Percentiles rank a stretch among this genome's conserved stretches.
phyloP scores from a whole-genome alignment of 2,888 invertebrate genomes.

The Sinodicranocentrus sp. region DNA sequence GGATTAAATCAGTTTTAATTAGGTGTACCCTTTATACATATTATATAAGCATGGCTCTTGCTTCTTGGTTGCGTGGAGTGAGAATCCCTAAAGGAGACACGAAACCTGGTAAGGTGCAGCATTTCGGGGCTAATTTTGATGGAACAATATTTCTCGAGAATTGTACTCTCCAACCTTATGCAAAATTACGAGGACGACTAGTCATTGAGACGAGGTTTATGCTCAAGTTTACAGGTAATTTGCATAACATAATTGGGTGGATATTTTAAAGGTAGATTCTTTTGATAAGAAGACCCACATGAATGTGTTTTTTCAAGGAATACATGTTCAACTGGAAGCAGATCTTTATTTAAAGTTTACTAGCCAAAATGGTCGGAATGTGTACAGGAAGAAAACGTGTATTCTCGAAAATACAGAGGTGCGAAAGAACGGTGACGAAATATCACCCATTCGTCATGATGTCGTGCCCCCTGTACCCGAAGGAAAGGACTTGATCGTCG shows the following conservation, averaged over 20 bases:
- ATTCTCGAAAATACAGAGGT: slow-evolving; percentile 56
- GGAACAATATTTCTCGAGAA: slow-evolving; percentile 8
- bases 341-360: slow-evolving; percentile 52
- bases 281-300: not conserved
- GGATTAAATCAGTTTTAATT: too few relatives aligned
- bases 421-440: slow-evolving; percentile 48
- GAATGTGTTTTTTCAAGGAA: slow-evolving; percentile 27
- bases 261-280: too few relatives aligned
- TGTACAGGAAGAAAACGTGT: slow-evolving; percentile 55
- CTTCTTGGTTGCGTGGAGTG: slow-evolving; percentile 51
- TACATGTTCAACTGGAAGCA: slow-evolving; percentile 59
- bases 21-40: too few relatives aligned
- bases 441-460: slow-evolving; percentile 55
- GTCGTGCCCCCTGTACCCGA: slow-evolving; percentile 37
- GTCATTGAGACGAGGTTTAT: slow-evolving; percentile 47
- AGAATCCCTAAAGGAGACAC: slow-evolving; percentile 56
- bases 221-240: slow-evolving; percentile 50
- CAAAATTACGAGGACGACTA: slow-evolving; percentile 31
- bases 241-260: too few relatives aligned
- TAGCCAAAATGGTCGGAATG: slow-evolving; percentile 48
- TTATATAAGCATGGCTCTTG: slow-evolving; percentile 55
- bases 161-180: slow-evolving; percentile 27
- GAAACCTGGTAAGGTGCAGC: slow-evolving; percentile 57
- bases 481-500: too few relatives aligned
- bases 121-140: slow-evolving; percentile 52